phyloP scores from a whole-genome alignment of 1,140 invertebrate genomes.

The Drosophila kikkawai region DNA sequence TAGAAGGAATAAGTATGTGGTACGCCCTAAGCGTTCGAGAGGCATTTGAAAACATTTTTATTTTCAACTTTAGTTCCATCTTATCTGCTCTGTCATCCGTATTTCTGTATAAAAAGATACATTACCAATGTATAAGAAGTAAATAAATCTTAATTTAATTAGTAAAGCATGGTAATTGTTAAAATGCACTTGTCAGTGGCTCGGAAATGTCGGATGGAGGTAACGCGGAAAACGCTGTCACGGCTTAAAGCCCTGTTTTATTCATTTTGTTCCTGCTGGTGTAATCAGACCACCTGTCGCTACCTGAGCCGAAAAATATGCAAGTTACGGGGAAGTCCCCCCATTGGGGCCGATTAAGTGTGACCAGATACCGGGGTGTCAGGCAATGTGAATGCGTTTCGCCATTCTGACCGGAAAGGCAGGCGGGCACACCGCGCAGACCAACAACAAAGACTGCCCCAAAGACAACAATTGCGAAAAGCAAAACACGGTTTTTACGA shows the following conservation, averaged over 20 bases:
- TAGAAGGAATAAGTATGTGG: slow-evolving; percentile 50
- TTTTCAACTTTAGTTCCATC: background rate
- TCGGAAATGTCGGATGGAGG: background rate
- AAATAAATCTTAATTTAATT: background rate
- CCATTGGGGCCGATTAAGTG: background rate
- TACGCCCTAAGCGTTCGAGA: slow-evolving; percentile 58
- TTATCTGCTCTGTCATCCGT: background rate
- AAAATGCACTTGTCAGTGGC: no score
- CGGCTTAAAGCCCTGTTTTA: background rate
- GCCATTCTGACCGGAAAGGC: background rate
- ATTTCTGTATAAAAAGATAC: slow-evolving; percentile 3
- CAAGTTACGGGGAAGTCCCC: background rate
- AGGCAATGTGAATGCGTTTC: background rate
- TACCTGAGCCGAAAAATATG: background rate
- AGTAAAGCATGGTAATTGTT: no score
- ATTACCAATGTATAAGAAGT: slow-evolving; percentile 15
- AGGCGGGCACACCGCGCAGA: background rate
- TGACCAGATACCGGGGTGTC: background rate
- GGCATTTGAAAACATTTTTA: slow-evolving; percentile 15
- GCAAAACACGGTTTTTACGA: slow-evolving; percentile 12
- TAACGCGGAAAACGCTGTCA: background rate
- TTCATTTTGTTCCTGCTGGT: background rate
- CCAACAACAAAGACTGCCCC: slow-evolving; percentile 20
- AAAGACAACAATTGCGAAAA: slow-evolving; percentile 15
- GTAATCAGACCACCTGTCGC: background rate